Evolutionary conservation across 2,888 invertebrate genomes (phyloP).

Genomic region (Hyppa rectilinea): DNA sequence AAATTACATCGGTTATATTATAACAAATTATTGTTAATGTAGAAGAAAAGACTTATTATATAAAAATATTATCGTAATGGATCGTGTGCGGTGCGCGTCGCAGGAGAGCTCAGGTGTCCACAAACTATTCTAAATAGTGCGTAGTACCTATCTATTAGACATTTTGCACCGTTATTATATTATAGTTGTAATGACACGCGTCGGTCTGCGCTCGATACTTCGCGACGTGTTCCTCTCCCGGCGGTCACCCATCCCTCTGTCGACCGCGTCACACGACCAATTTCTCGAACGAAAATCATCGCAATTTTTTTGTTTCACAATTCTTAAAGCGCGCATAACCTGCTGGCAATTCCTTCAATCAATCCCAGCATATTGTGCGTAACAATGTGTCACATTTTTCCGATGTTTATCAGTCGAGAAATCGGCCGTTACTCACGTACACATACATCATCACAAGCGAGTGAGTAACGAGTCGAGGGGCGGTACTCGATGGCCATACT

Average conservation of each 20-base stretch:
- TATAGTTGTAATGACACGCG: constrained; percentile 79
- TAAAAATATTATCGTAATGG: constrained; percentile 71
- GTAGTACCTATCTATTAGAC: constrained; percentile 86
- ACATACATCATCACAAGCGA: constrained; percentile 50
- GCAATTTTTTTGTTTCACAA: not conserved
- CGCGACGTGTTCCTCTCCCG: constrained; percentile 60
- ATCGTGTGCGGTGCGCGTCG: constrained; percentile 73
- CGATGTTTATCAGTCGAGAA: not conserved
- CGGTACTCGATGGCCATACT: constrained; percentile 31
- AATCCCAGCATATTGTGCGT: not conserved
- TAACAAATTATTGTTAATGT: constrained; percentile 87
- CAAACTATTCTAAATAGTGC: constrained; percentile 87
- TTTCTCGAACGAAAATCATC: not conserved
- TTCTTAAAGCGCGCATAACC: not conserved
- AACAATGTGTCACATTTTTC: not conserved
- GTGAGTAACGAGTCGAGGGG: constrained; percentile 2
- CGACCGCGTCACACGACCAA: constrained; percentile 23
- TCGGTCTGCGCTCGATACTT: constrained; percentile 72
- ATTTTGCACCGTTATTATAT: constrained; percentile 89
- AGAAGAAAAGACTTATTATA: constrained; percentile 88
- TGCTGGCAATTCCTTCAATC: not conserved
- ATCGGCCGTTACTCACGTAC: constrained; percentile 6
- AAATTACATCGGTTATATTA: constrained; percentile 79
- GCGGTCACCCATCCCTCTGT: constrained; percentile 29
- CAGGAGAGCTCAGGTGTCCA: constrained; percentile 82